Base-by-base conservation (phyloP, 1,140 invertebrate genomes). In the Carcinoscorpius rotundicauda region DNA sequence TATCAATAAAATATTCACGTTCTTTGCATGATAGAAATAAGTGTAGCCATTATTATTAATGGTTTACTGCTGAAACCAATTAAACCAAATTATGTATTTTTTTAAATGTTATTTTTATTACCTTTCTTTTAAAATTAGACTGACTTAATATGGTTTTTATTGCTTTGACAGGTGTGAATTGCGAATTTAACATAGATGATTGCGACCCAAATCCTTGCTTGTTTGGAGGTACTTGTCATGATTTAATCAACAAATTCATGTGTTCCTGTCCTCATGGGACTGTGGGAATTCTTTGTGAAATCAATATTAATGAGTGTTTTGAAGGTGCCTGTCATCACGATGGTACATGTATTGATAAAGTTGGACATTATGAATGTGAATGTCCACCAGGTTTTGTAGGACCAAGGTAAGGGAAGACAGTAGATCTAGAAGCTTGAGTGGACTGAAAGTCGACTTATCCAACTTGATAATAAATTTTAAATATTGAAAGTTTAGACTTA, bases 281-380 rank as follows among this genome's bases (percentile, higher is more conserved):
- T 78, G 86, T 84, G 65, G 91, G 91, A 4, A 89, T 89, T 70
- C 87, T 93, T 74, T 95, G 92, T 76, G 87, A 93, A 76, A 78
- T 86, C 4, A 91, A 94, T 72, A 84, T 92, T 10, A 88, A 93
- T 75, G 91, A 95, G 75, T 95, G 91, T 74, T 76, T 85, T 58
- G 90, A 89, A 0, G 80, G 83, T 58, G 91, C 92, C 0, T 95
- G 92, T 72, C 84, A 86, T 72, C 93, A 96, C 74, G 89, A 89
- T 5, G 92, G 91, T 8, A 89, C 87, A 4, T 97, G 93, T 73
- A 86, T 83, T 52, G 49, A 64, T 63, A 51, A 75, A 74, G 78
- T 55, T 63, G 64, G 72, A 0, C 87, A 89, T 70, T 93, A 87
- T 72, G 82, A 84, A 1, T 95, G 91, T 72, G 85, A 85, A 62